Conservation (phyloP, 2,113 vertebrate genomes). For the Sisor rabdophorus region DNA sequence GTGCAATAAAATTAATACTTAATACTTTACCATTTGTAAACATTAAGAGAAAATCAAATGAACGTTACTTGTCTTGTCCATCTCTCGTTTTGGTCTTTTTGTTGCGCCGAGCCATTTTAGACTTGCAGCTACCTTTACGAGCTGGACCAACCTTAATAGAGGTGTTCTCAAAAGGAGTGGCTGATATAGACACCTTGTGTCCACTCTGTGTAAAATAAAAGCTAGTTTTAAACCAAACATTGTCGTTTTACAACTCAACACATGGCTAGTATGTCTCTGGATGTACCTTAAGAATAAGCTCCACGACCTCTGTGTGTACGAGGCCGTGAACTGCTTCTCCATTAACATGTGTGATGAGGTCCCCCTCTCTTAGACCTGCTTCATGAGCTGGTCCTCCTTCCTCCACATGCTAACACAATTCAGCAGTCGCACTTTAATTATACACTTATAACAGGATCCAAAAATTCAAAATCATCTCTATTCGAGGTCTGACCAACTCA, state of each 20-base stretch:
- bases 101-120: slow-evolving; percentile 94
- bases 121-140: slow-evolving; percentile 83
- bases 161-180: slow-evolving; percentile 93
- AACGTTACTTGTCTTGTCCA: slow-evolving; percentile 84
- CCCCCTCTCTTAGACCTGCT: slow-evolving; percentile 86
- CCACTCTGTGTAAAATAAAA: slow-evolving; percentile 76
- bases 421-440: not conserved
- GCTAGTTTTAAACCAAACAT: not conserved
- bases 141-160: slow-evolving; percentile 96
- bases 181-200: slow-evolving; percentile 89
- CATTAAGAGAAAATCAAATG: not conserved
- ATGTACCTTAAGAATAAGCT: slow-evolving; percentile 91
- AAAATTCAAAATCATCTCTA: not conserved
- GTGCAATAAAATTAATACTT: not conserved
- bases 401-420: slow-evolving; percentile 80
- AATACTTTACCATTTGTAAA: not conserved
- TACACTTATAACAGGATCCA: not conserved
- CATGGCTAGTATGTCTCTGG: not conserved
- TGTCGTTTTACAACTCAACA: not conserved
- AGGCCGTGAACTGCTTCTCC: slow-evolving; percentile 92
- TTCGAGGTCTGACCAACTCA: slow-evolving; percentile 59
- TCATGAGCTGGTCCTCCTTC: slow-evolving; percentile 86
- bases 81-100: slow-evolving; percentile 88
- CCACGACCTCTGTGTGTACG: slow-evolving; percentile 95
- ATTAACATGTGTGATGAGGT: slow-evolving; percentile 95